phyloP scores from a whole-genome alignment of 1,140 invertebrate species.

The Microplitis mediator region DNA sequence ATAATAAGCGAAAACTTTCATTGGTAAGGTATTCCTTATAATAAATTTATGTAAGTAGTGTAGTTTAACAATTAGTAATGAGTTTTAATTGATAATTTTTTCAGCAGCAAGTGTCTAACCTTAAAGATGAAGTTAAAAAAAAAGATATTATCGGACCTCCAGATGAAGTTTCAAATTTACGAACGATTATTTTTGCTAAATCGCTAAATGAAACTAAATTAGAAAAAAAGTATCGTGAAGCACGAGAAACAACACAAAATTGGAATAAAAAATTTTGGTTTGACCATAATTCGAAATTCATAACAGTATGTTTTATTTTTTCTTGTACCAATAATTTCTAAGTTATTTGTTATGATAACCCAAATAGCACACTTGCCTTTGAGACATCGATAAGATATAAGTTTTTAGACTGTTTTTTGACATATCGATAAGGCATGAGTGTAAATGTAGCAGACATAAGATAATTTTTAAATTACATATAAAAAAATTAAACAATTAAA shows the following conservation, averaged over 20 bases:
- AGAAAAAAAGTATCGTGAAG: slow-evolving; percentile 69
- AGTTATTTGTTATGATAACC: not conserved
- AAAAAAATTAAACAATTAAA: no score
- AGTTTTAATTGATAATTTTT: slow-evolving; percentile 1
- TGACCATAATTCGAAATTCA: slow-evolving; percentile 75
- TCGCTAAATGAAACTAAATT: slow-evolving; percentile 68
- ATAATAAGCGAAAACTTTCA: slow-evolving; percentile 5
- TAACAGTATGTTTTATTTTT: slow-evolving; percentile 55
- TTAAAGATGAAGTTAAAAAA: slow-evolving; percentile 17
- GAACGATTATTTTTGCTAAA: slow-evolving; percentile 72
- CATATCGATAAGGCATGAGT: no score
- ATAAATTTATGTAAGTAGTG: not conserved
- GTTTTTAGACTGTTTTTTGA: no score
- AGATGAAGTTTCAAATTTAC: slow-evolving; percentile 77
- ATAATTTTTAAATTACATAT: no score
- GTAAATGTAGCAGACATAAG: no score
- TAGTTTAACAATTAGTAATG: not conserved
- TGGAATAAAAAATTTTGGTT: slow-evolving; percentile 87
- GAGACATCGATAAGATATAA: no score
- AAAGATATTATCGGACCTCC: slow-evolving; percentile 73
- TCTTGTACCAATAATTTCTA: no score
- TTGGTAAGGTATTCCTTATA: slow-evolving; percentile 4
- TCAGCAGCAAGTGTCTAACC: slow-evolving; percentile 19
- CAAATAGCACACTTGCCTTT: no score
- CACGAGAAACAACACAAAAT: slow-evolving; percentile 71